phyloP scores from a whole-genome alignment of 1,140 invertebrate species.

The Cylas formicarius region DNA sequence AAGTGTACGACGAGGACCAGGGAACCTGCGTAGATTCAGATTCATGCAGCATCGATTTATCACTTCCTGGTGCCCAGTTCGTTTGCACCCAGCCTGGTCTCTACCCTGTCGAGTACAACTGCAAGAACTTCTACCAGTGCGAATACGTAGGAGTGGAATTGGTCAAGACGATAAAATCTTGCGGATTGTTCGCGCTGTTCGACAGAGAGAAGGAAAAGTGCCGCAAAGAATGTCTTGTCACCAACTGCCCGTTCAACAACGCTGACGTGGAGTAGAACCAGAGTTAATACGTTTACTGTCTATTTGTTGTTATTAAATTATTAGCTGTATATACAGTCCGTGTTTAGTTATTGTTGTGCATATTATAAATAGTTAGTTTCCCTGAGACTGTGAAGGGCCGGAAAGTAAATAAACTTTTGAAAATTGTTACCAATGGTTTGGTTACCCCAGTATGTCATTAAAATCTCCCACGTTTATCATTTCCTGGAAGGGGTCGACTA shows the following conservation, averaged over 20 bases:
- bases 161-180: constrained; percentile 19
- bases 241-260: constrained; percentile 22
- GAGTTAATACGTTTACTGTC: too few species aligned
- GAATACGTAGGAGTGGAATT: constrained; percentile 10
- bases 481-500: too few species aligned
- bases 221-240: constrained; percentile 25
- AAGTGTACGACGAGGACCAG: constrained; percentile 15
- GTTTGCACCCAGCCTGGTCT: constrained; percentile 23
- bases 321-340: too few species aligned
- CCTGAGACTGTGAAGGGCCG: too few species aligned
- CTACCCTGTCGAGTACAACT: constrained; percentile 29
- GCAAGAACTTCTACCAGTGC: constrained; percentile 32
- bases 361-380: too few species aligned
- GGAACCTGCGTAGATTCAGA: constrained; percentile 13
- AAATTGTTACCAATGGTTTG: too few species aligned
- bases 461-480: too few species aligned
- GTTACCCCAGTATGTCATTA: too few species aligned
- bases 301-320: too few species aligned
- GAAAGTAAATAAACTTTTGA: too few species aligned
- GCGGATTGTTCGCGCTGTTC: constrained; percentile 22
- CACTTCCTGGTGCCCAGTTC: constrained; percentile 10
- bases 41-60: constrained; percentile 1
- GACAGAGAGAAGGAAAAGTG: constrained; percentile 26
- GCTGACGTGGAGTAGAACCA: constrained; percentile 14
- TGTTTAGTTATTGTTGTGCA: too few species aligned